Conservation (phyloP, 92 coral and sea anemone species). For the Virgularia gustaviana region DNA sequence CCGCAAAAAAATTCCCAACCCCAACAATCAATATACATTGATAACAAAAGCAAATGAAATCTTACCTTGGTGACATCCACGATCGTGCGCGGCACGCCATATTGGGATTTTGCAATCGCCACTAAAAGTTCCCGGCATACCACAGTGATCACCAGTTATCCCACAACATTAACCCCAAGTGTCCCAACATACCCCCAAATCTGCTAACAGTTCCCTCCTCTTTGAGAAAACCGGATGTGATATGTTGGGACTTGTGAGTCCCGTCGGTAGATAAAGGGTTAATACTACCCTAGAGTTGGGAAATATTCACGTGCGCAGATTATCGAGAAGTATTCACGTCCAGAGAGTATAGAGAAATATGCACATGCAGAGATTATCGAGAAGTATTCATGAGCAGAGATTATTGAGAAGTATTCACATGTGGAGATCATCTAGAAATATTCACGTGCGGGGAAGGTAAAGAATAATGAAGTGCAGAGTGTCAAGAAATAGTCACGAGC, state of each 20-base stretch:
- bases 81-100: neutral
- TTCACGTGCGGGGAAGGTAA: no score
- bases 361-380: no score
- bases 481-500: no score
- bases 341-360: no score
- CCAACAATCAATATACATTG: neutral
- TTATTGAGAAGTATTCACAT: no score
- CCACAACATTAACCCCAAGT: neutral
- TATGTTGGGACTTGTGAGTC: neutral
- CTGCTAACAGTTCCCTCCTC: neutral
- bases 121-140: neutral
- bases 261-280: constrained; percentile 5
- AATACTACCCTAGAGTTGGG: no score
- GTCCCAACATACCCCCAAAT: neutral
- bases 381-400: no score
- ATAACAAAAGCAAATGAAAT: neutral
- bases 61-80: neutral
- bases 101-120: neutral
- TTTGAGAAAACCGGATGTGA: neutral
- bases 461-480: no score
- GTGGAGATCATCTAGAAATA: no score
- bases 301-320: no score
- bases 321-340: no score
- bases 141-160: neutral
- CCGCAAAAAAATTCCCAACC: constrained; percentile 1